These are phyloP conservation scores for Motacilla alba DNA, from an alignment of 2,113 vertebrate genomes.

Conservation along the genomic window DNA sequence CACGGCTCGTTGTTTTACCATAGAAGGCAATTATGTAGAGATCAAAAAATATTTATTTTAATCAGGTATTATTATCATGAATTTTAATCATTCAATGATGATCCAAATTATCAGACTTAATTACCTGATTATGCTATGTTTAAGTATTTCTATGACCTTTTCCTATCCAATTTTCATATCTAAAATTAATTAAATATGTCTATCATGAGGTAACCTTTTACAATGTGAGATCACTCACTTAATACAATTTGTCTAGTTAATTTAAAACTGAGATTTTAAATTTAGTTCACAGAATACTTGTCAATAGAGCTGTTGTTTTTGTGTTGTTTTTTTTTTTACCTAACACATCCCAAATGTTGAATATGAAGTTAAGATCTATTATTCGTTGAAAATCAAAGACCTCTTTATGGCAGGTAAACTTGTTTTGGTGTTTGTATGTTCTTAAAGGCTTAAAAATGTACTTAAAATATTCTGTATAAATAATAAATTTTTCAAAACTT, in stretches of 20 bases:
- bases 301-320: not conserved
- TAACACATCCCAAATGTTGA: not conserved
- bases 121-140: constrained; percentile 42
- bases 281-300: not conserved
- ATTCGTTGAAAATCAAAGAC: not conserved
- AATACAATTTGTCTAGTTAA: not conserved
- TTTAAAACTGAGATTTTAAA: not conserved
- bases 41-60: constrained; percentile 47
- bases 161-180: constrained; percentile 23
- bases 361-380: not conserved
- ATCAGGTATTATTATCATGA: constrained; percentile 28
- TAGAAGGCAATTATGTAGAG: not conserved
- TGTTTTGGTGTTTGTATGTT: not conserved
- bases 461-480: not conserved
- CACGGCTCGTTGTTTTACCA: not conserved
- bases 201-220: constrained; percentile 17
- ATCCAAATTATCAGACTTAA: constrained; percentile 48
- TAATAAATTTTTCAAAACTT: not conserved
- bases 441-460: not conserved
- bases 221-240: not conserved
- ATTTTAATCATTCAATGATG: constrained; percentile 37
- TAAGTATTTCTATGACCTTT: constrained; percentile 50
- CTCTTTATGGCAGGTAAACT: not conserved
- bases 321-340: not conserved
- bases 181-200: constrained; percentile 6